Evolutionary conservation across 1,140 invertebrate genomes (phyloP), one percentile per base, ranked within the genome.

Genomic region (Matsumurasca onukii): DNA sequence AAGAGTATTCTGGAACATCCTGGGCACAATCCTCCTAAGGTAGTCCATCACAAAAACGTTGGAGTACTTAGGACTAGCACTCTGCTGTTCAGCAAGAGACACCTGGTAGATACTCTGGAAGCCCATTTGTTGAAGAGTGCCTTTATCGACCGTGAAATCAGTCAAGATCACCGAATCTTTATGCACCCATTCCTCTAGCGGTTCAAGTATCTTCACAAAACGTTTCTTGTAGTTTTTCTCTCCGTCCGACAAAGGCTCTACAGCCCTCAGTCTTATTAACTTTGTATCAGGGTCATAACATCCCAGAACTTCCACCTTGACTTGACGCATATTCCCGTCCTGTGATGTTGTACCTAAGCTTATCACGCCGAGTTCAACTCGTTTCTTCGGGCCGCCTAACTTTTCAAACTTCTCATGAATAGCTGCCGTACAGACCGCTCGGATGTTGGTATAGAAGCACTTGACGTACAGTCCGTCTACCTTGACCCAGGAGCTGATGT

Each of bases 41-140:
- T 94, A 95, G 65, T 94, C 90, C 93, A 95, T 95, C 3, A 95
- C 89, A 34, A 88, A 87, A 2, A 86, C 86, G 76, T 92, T 92
- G 67, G 85, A 88, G 65, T 85, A 83, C 52, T 84, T 79, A 15
- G 2, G 13, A 62, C 66, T 49, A 34, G 17, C 57, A 55, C 57
- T 22, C 27, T 45, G 74, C 57, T 68, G 70, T 22, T 87, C 87
- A 12, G 84, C 84, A 25, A 88, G 85, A 1, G 87, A 83, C 0
- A 86, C 85, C 73, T 93, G 91, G 0, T 85, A 80, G 0, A 95
- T 87, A 61, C 86, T 86, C 70, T 84, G 86, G 71, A 92, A 94
- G 2, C 92, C 92, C 85, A 93, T 88, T 70, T 85, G 82, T 17
- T 86, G 81, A 0, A 94, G 80, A 0, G 89, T 90, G 2, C 84